Base-by-base conservation (phyloP, 92 coral and sea anemone genomes). In the Metridium senile region DNA sequence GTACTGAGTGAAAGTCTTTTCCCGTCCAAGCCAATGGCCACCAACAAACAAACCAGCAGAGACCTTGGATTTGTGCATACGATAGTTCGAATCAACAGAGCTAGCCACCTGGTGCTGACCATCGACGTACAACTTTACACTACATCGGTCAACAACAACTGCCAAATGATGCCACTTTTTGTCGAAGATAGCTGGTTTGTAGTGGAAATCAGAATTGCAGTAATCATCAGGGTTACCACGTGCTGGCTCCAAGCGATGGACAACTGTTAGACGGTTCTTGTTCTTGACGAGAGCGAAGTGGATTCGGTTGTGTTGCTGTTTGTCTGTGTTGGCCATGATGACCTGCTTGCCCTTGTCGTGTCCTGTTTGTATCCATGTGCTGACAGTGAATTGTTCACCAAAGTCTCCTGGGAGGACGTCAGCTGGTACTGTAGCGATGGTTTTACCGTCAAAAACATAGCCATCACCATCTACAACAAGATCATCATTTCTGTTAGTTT, bases 111-210 rank as follows among this genome's bases (percentile, higher is more conserved):
- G 64, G 35, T 72, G 77, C 35, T 72, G 58, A 20, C 93, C 93
- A 77, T 87, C 94, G 8, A 93, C 74, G 66, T 71, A 84, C 82
- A 87, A 46, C 76, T 70, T 87, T 23, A 84, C 88, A 47, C 70
- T 27, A 23, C 97, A 89, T 29, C 97, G 91, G 30, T 78, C 82
- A 1, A 89, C 97, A 11, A 90, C 76, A 27, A 88, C 81, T 0
- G 87, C 64, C 33, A 96, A 71, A 27, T 96, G 99, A 76, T 96
- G 99, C 99, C 99, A 96, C 46, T 81, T 72, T 25, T 71, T 47
- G 77, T 96, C 91, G 68, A 92, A 92, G 59, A 96, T 85, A 25
- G 81, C 72, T 17, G 97, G 89, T 33, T 82, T 85, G 83, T 91
- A 96, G 32, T 80, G 85, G 80, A 72, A 92, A 18, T 74, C 88